Evolutionary conservation across 2,113 vertebrate species (phyloP), one percentile per base, ranked within the genome.

Genomic region (Erythrolamprus reginae): DNA sequence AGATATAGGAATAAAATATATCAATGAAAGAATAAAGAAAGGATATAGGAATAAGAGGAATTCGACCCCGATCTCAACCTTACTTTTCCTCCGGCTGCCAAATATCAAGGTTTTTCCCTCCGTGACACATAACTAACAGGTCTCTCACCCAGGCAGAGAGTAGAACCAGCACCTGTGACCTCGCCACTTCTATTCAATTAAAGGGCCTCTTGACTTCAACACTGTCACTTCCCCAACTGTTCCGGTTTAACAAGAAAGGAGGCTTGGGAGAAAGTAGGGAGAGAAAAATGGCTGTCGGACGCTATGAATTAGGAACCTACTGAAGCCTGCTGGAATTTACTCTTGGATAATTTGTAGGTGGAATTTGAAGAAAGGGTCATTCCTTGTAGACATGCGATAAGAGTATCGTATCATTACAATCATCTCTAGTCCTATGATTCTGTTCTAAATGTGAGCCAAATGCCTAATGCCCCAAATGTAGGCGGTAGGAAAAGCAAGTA

Each of bases 281-380:
- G 28, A 4, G 2, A 2, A 8, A 28, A 1, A 0, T 1, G 2
- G 19, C 10, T 89, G 84, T 50, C 45, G 12, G 17, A 3, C 8
- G 33, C 26, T n/a, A 38, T 82, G 88, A 28, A 7, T 24, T 86
- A 87, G 33, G 38, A 87, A 42, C 5, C 53, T 7, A 4, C 61
- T 70, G 38, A 70, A 70, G 10, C 15, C n/a, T 38, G 2, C 8
- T 77, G n/a, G 19, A 77, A n/a, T n/a, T 33, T 7, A 19, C n/a
- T 77, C 65, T 77, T 38, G n/a, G n/a, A 19, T 15, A 38, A 38
- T 38, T 38, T 38, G 15, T 38, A 77, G 65, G 15, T 38, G 15
- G 5, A 38, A 8, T 77, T 38, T 77, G 65, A 19, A 77, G 65
- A 19, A 70, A 17, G n/a, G n/a, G 38, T 38, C n/a, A 77, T 77